Base-by-base conservation (phyloP, 2,113 vertebrate species). In the Nibea coibor region DNA sequence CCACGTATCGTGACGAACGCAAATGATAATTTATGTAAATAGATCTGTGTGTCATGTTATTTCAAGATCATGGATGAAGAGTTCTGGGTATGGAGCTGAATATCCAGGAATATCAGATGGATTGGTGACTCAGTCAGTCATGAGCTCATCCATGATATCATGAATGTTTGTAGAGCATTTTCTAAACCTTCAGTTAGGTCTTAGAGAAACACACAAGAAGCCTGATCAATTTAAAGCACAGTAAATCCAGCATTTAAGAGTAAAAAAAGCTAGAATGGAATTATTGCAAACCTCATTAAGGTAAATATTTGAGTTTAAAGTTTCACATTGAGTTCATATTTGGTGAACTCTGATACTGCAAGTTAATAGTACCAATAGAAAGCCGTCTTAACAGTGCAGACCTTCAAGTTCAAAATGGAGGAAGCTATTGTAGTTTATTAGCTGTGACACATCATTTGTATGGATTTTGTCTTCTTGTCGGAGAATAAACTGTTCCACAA, bases 51-150 rank as follows among this genome's bases (percentile, higher is more conserved):
- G 67, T 80, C 72, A 63, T 64, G 48, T 64, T 67, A 48, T 64
- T 78, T 85, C 53, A 63, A 14, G 11, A 56, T 63, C 43, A 72
- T 17, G 19, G 57, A 67, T 79, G 81, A 72, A 80, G 79, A 72
- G 54, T 70, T 86, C 8, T 28, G 31, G 20, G 58, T 65, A 51
- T 20, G 3, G 15, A 67, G 56, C 26, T 14, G 26, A 39, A 63
- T 59, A 81, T 84, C 64, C 81, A 53, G 68, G 63, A 75, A 66
- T 61, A 84, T 51, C 75, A 80, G 26, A 81, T 77, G 76, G 71
- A 67, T 7, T 53, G 56, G 66, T 48, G 43, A 58, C 56, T 62
- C 28, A 58, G 59, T 70, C 66, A 59, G 24, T 72, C 47, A 51
- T 77, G 43, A 72, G 39, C 42, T 76, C 65, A 72, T 35, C 31